Conservation (phyloP, 2,797 vertebrate species). For the Enteromius treurensis region DNA sequence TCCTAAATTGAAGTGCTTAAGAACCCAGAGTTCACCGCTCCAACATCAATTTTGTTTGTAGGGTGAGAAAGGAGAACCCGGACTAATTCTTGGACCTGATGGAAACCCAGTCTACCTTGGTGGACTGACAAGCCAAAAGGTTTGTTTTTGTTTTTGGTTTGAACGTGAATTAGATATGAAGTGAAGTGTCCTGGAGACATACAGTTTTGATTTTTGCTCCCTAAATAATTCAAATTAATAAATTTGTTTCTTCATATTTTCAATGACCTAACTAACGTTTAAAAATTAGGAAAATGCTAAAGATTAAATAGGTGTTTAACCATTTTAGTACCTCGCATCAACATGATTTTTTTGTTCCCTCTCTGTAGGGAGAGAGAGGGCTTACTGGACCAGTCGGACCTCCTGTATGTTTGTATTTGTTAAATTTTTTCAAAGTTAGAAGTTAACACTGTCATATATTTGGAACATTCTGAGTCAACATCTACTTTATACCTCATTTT, state of each 20-base stretch:
- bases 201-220: not conserved
- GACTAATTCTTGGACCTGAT: conserved; percentile 80
- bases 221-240: not conserved
- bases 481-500: conserved; percentile 22
- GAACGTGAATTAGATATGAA: not conserved
- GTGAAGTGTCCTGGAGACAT: not conserved
- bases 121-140: conserved; percentile 69
- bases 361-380: conserved; percentile 76
- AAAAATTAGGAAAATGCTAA: not conserved
- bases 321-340: not conserved
- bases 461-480: conserved; percentile 5
- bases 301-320: not conserved
- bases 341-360: not conserved
- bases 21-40: not conserved
- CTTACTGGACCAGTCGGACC: conserved; percentile 74
- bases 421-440: not conserved
- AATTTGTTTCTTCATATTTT: not conserved
- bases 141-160: conserved; percentile 38
- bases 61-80: conserved; percentile 94
- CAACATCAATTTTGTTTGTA: conserved; percentile 60
- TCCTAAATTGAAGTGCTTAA: not conserved
- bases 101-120: conserved; percentile 72
- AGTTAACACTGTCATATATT: not conserved
- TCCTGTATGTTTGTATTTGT: conserved; percentile 71
- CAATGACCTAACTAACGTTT: not conserved